phyloP scores from a whole-genome alignment of 2,888 invertebrate genomes.

The Girardia tigrina region DNA sequence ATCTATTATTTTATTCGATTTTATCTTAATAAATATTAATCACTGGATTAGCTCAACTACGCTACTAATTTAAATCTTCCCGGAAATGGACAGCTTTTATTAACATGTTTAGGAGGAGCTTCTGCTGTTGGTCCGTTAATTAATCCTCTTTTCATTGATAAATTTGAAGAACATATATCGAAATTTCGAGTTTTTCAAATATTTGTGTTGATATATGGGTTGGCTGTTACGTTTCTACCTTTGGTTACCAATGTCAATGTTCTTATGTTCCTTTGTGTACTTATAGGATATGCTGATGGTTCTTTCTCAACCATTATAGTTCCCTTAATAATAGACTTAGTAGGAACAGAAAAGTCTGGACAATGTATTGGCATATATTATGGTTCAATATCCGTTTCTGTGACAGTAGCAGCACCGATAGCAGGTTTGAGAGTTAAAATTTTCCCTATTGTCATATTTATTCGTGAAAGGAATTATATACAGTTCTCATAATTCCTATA shows the following conservation, averaged over 20 bases:
- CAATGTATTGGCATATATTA: constrained; percentile 10
- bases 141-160: background rate
- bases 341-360: constrained; percentile 1
- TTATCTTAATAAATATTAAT: too few relatives aligned
- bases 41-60: background rate
- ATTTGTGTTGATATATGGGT: background rate
- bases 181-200: constrained; percentile 11
- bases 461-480: background rate
- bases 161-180: constrained; percentile 6
- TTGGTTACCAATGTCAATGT: background rate
- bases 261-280: background rate
- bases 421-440: too few relatives aligned
- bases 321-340: background rate
- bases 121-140: background rate
- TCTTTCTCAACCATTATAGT: background rate
- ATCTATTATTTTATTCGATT: too few relatives aligned
- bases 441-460: background rate
- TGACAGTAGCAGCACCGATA: background rate
- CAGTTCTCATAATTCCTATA: background rate
- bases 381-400: background rate
- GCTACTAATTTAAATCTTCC: background rate
- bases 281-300: background rate
- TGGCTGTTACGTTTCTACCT: background rate
- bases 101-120: background rate
- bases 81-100: constrained; percentile 1